Percentiles rank a stretch among this genome's conserved stretches.
These are phyloP conservation scores for Pristionchus fissidentatus DNA, from an alignment of 2,888 invertebrate species.

Conservation along the genomic window DNA sequence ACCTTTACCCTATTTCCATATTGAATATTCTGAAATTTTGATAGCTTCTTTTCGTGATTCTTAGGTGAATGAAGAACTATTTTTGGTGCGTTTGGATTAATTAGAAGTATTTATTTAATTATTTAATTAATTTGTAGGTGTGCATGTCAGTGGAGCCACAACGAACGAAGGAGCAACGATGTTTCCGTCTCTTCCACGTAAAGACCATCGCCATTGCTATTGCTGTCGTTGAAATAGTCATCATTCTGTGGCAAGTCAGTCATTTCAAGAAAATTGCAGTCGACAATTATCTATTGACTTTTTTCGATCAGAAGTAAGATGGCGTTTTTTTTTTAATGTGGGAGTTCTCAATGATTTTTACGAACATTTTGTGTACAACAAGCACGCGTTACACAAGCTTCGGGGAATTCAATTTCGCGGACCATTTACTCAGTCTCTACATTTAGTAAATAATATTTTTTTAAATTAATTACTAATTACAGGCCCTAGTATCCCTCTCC, in stretches of 20 bases:
- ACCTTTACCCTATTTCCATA: too few relatives aligned
- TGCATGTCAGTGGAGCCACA: slow-evolving; percentile 30
- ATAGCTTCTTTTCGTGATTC: too few relatives aligned
- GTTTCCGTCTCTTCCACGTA: slow-evolving; percentile 38
- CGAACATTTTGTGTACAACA: too few relatives aligned
- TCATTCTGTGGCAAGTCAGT: slow-evolving; percentile 27
- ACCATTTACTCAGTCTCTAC: too few relatives aligned
- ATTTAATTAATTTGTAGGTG: slow-evolving; percentile 33
- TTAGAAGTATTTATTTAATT: not conserved
- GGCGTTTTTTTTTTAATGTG: not conserved
- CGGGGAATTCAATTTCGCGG: too few relatives aligned
- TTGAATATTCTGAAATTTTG: too few relatives aligned
- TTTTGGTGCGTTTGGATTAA: not conserved
- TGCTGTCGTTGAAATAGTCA: slow-evolving; percentile 10
- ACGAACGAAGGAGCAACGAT: slow-evolving; percentile 20
- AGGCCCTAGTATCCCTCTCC: slow-evolving; percentile 16
- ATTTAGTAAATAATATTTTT: not conserved
- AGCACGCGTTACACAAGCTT: too few relatives aligned
- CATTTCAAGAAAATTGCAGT: not conserved
- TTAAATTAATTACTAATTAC: not conserved
- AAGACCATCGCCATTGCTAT: slow-evolving; percentile 19
- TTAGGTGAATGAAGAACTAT: too few relatives aligned
- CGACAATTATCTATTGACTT: not conserved
- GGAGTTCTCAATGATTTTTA: too few relatives aligned
- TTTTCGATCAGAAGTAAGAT: not conserved